phyloP scores from a whole-genome alignment of 2,113 vertebrate species.

The Entelurus aequoreus region DNA sequence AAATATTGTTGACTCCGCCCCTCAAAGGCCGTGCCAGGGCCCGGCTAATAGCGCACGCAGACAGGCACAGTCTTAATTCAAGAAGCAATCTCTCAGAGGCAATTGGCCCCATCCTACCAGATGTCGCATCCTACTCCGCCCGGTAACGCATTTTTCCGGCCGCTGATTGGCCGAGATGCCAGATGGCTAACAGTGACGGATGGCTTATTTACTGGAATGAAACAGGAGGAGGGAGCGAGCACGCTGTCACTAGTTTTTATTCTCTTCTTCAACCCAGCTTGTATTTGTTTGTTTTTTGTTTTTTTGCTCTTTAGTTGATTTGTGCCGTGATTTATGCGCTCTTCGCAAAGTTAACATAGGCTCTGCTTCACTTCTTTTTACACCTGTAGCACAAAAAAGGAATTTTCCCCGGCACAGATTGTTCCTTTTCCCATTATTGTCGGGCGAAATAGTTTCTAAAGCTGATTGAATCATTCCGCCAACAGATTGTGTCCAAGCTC shows the following conservation, averaged over 20 bases:
- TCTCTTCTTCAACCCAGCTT: slow-evolving; percentile 6
- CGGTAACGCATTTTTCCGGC: slow-evolving; percentile 56
- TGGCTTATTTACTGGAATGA: slow-evolving; percentile 65
- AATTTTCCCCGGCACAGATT: neutral
- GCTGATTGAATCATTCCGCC: neutral
- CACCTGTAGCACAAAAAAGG: neutral
- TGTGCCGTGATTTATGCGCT: slow-evolving; percentile 1
- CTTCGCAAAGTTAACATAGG: neutral
- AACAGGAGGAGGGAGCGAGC: slow-evolving; percentile 36
- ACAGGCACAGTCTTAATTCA: slow-evolving; percentile 45
- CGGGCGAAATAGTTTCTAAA: neutral
- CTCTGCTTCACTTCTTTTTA: neutral
- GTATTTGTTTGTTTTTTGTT: neutral
- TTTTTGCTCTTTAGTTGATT: neutral
- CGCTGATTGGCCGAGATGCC: slow-evolving; percentile 49
- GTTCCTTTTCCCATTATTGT: neutral
- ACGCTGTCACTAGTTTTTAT: slow-evolving; percentile 8
- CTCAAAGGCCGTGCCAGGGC: neutral
- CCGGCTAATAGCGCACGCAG: slow-evolving; percentile 23
- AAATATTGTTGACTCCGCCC: neutral
- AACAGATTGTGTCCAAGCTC: neutral
- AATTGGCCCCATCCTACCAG: slow-evolving; percentile 55
- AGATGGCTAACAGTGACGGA: slow-evolving; percentile 64
- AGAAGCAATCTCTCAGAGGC: slow-evolving; percentile 56
- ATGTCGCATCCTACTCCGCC: slow-evolving; percentile 42